Evolutionary conservation across 2,113 vertebrate species (phyloP), one percentile per base, ranked within the genome.

Genomic region (Perca flavescens): DNA sequence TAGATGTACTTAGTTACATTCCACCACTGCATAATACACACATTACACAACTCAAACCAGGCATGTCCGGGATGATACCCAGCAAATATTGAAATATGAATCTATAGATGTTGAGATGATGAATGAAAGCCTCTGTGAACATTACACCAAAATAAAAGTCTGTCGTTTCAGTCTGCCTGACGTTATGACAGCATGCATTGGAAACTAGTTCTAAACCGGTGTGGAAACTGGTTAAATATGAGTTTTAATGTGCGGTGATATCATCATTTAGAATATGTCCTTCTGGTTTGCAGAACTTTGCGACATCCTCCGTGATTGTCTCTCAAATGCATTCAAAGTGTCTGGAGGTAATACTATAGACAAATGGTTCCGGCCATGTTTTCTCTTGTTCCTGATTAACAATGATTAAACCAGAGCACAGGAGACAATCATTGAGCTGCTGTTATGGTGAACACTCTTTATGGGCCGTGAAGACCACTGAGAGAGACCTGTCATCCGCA

Each of bases 401-500:
- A 10, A 47, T 52, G 50, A 66, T 43, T 50, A 14, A 50, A 70
- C 19, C 57, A 43, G 11, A 50, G 47, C 1, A 22, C 28, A 52
- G n/a, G 6, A 60, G 6, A 31, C 6, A n/a, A 28, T 28, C 34
- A 54, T 3, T 22, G 17, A 57, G 69, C 17, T 34, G 47, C 43
- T 58, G 57, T 19, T 54, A 0, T 4, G 34, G 19, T 43, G 17
- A 67, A 62, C 3, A 4, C 68, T 28, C 40, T 17, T 58, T 4
- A 66, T 22, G 13, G 14, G 21, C 15, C 15, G 8, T 57, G 43
- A 34, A 62, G 56, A 61, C 31, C 62, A n/a, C 36, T 63, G 61
- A 40, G 36, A 63, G 57, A 60, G 72, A 88, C 72, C 57, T 4
- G 34, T 34, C 31, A 5, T 34, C 54, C 52, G 83, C 46, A 80